Conservation (phyloP, 2,797 vertebrate species). For the Aratinga solstitialis region DNA sequence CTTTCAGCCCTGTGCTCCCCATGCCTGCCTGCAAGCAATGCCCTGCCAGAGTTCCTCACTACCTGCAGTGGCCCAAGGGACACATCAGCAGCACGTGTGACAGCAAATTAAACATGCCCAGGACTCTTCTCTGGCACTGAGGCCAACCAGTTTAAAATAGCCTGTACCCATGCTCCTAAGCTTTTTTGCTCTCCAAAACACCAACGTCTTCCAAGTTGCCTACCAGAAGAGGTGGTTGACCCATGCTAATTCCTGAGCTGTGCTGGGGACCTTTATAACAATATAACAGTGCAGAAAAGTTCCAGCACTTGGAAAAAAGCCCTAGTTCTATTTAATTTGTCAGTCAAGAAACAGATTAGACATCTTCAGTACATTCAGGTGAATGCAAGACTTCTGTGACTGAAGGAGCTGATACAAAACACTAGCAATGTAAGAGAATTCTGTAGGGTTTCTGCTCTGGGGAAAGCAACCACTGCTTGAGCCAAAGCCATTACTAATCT, state of each 20-base stretch:
- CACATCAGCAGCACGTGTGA: background rate
- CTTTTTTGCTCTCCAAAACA: background rate
- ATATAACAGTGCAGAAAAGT: background rate
- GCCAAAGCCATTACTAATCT: background rate
- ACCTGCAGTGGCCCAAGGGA: accelerated
- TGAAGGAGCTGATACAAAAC: background rate
- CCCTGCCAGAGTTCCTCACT: background rate
- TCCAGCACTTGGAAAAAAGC: background rate
- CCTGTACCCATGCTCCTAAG: background rate
- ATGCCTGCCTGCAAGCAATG: background rate
- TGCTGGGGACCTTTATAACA: background rate
- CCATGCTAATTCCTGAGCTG: background rate
- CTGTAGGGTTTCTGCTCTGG: background rate
- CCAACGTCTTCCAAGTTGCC: background rate
- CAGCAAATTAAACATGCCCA: background rate
- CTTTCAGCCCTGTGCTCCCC: background rate
- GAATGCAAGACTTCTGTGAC: background rate
- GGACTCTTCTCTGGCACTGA: background rate
- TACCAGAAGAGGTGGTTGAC: background rate
- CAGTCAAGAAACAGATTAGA: background rate
- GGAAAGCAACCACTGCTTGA: background rate
- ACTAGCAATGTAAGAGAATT: accelerated
- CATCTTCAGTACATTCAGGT: background rate
- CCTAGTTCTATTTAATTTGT: background rate
- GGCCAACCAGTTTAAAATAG: background rate